These are phyloP conservation scores for Drepana falcataria DNA, from an alignment of 2,888 invertebrate genomes.

Conservation along the genomic window DNA sequence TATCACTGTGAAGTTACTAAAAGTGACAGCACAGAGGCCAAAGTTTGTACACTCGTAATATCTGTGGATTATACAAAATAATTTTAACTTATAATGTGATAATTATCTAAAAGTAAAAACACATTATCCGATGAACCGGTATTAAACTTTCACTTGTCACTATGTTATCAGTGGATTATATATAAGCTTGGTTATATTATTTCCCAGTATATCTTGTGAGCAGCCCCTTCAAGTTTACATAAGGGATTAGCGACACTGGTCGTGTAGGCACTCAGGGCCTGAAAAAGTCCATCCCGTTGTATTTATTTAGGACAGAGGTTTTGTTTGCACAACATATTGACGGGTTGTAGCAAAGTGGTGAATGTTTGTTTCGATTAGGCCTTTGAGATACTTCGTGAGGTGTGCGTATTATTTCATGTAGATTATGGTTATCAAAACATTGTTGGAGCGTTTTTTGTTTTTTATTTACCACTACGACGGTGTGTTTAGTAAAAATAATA, in stretches of 20 bases:
- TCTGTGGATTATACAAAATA: too few relatives aligned
- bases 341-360: conserved; percentile 15
- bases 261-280: conserved; percentile 5
- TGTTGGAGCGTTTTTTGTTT: too few relatives aligned
- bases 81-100: too few relatives aligned
- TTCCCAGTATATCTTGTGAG: not conserved
- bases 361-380: conserved; percentile 14
- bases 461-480: too few relatives aligned
- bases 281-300: conserved; percentile 18
- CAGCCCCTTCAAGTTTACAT: not conserved
- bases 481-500: too few relatives aligned
- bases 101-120: too few relatives aligned
- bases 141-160: not conserved
- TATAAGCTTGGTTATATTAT: not conserved
- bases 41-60: too few relatives aligned
- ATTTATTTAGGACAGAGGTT: conserved; percentile 29
- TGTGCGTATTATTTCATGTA: conserved; percentile 5
- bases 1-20: too few relatives aligned
- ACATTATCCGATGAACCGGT: too few relatives aligned
- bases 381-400: conserved; percentile 3
- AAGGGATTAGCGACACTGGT: conserved; percentile 3
- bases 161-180: not conserved
- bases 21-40: too few relatives aligned
- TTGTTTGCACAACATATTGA: conserved; percentile 20
- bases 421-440: conserved; percentile 4